A percentile compares a stretch with the other conserved stretches of the same genome.
Evolutionary conservation across 2,113 vertebrate genomes (phyloP).

Genomic region (Peromyscus californicus): DNA sequence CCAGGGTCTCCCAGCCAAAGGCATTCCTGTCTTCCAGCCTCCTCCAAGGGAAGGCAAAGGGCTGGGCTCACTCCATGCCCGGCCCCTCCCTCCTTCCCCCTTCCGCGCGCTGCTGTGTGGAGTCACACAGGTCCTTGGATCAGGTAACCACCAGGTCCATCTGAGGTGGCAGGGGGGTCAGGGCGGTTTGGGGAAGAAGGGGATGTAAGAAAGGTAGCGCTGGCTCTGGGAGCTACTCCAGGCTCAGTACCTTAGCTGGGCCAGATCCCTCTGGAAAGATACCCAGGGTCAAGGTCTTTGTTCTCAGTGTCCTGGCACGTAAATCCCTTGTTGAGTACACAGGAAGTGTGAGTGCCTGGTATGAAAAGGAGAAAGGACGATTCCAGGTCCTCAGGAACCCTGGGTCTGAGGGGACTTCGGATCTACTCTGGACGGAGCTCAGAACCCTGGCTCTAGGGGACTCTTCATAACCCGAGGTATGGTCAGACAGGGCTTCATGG

Average conservation of each 20-base stretch:
- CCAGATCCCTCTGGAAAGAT: background rate
- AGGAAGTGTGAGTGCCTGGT: background rate
- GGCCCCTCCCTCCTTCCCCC: background rate
- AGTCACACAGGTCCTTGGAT: background rate
- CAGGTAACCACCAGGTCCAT: background rate
- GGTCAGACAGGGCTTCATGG: conserved; percentile 24
- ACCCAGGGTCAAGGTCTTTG: background rate
- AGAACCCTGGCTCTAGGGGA: background rate
- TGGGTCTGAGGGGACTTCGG: background rate
- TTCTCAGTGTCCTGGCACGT: background rate
- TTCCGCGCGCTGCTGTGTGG: background rate
- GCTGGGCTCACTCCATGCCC: conserved; percentile 30
- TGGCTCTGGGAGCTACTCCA: background rate
- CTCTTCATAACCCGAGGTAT: background rate
- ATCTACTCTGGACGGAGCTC: background rate
- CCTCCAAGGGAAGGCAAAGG: conserved; percentile 75
- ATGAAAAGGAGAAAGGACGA: background rate
- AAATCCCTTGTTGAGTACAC: background rate
- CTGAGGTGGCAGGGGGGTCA: background rate
- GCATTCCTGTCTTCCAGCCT: conserved; percentile 72
- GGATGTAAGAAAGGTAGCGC: background rate
- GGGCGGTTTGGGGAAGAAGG: background rate
- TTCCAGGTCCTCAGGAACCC: background rate
- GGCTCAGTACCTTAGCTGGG: background rate
- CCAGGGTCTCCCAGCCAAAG: conserved; percentile 77